These are phyloP conservation scores for Antrozous pallidus DNA, from an alignment of 2,797 vertebrate species.

Conservation along the genomic window DNA sequence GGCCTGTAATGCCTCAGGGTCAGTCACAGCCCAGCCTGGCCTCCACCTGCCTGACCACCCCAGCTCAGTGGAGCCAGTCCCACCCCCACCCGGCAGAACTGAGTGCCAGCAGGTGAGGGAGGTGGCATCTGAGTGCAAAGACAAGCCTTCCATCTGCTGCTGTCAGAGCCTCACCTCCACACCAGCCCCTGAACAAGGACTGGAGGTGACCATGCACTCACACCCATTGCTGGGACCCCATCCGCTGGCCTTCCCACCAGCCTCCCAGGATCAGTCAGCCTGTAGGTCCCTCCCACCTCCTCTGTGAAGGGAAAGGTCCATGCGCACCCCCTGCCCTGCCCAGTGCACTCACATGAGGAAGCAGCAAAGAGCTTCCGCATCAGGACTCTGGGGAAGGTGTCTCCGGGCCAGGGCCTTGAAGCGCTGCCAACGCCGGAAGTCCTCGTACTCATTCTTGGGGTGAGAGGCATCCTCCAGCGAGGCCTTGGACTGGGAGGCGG, in stretches of 20 bases:
- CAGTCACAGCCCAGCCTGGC: background rate
- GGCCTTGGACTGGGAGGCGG: background rate
- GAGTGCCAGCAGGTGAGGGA: background rate
- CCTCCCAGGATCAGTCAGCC: too few relatives aligned
- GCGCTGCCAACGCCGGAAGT: conserved; percentile 67
- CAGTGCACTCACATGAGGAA: too few relatives aligned
- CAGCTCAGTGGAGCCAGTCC: background rate
- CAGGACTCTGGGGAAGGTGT: too few relatives aligned
- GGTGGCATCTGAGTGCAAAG: background rate
- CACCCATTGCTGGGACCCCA: too few relatives aligned
- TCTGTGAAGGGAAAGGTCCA: too few relatives aligned
- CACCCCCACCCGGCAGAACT: too few relatives aligned
- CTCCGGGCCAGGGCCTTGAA: conserved; percentile 61
- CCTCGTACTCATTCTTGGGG: conserved; percentile 61
- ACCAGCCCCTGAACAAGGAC: background rate
- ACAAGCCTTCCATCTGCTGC: too few relatives aligned
- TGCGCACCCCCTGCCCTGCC: too few relatives aligned
- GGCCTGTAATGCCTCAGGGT: conserved; percentile 44
- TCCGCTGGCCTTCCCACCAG: too few relatives aligned
- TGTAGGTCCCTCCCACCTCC: too few relatives aligned
- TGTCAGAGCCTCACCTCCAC: too few relatives aligned
- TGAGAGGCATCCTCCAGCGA: background rate
- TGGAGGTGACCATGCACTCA: conserved; percentile 2
- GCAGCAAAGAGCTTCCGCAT: too few relatives aligned
- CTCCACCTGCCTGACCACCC: background rate